Conservation (phyloP, 2,797 vertebrate genomes). For the Enteromius thamalakanensis region DNA sequence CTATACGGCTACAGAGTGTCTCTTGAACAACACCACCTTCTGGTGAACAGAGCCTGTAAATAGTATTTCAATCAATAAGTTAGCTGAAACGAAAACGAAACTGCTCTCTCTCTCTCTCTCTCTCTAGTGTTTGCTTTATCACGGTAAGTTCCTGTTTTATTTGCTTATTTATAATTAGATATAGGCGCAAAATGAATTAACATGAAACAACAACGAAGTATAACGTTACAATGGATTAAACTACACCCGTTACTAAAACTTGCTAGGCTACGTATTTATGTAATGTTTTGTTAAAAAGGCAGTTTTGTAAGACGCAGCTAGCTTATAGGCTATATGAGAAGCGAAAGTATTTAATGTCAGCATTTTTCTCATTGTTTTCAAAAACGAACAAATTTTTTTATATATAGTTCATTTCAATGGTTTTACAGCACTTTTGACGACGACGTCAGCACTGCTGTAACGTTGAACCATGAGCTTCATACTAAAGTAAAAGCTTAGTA, state of each 20-base stretch:
- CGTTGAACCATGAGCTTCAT: neutral
- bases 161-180: neutral
- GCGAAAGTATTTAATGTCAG: neutral
- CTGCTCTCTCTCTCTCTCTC: neutral
- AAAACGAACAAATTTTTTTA: neutral
- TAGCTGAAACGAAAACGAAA: conserved; percentile 50
- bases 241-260: too few species aligned
- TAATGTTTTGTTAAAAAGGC: neutral
- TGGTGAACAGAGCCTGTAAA: neutral
- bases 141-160: conserved; percentile 11
- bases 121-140: neutral
- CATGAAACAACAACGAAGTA: neutral
- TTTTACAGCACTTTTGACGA: neutral
- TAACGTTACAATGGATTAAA: neutral
- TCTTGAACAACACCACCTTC: neutral
- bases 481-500: neutral
- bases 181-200: neutral
- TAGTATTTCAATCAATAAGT: neutral
- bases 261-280: too few species aligned
- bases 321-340: neutral
- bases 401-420: neutral
- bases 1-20: neutral
- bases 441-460: neutral
- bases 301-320: neutral
- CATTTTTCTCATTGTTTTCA: neutral